Conservation (phyloP, 2,888 invertebrate species). For the Creontiades dilutus region DNA sequence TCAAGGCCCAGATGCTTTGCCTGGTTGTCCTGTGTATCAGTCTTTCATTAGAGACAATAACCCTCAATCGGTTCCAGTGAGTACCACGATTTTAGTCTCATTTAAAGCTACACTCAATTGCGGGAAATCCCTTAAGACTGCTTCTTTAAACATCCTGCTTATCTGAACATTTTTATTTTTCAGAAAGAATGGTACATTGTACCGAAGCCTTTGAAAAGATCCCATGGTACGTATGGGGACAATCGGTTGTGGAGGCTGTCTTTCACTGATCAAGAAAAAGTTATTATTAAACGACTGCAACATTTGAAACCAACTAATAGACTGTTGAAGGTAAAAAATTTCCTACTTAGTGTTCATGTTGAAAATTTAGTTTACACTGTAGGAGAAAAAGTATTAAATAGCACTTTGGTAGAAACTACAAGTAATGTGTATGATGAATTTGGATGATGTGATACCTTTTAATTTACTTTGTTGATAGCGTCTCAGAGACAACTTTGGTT, state of each 20-base stretch:
- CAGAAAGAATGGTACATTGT: constrained; percentile 1
- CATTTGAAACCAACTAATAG: neutral
- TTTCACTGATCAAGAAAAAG: constrained; percentile 29
- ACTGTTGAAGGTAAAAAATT: neutral
- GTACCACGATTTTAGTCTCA: no score
- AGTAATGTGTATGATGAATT: no score
- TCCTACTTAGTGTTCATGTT: no score
- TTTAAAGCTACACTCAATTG: no score
- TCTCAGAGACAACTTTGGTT: neutral
- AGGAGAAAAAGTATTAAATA: no score
- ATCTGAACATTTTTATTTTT: neutral
- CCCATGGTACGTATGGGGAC: no score
- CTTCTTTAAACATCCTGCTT: no score
- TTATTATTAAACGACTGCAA: neutral
- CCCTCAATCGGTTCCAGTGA: no score
- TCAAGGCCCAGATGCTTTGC: neutral
- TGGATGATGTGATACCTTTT: no score
- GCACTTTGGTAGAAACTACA: no score
- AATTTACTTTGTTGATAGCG: neutral
- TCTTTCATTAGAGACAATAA: neutral
- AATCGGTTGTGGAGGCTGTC: constrained; percentile 25
- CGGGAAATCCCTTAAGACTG: no score
- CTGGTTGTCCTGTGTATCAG: neutral
- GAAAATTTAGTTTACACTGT: no score
- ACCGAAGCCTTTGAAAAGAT: neutral